Percentiles rank a stretch among this genome's conserved stretches.
Evolutionary conservation across 2,797 vertebrate genomes (phyloP).

Genomic region (Setipinna tenuifilis): DNA sequence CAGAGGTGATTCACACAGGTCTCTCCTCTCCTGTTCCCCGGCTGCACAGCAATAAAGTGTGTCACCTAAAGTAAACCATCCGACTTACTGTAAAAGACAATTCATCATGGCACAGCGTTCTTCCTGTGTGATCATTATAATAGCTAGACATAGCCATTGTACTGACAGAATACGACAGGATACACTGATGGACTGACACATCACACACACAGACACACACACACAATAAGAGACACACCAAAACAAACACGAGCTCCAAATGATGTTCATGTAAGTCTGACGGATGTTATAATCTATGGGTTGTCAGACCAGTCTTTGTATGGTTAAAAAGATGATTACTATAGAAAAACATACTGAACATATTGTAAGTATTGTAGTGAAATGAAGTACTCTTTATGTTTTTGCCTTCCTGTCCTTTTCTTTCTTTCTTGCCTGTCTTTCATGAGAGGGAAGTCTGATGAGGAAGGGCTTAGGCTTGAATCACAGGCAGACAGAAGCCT

Average conservation of each 20-base stretch:
- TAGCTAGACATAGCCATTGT: background rate
- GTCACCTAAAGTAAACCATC: background rate
- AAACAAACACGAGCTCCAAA: too few relatives aligned
- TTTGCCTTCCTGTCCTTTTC: too few relatives aligned
- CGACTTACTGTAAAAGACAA: slow-evolving; percentile 13
- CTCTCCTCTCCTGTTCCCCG: background rate
- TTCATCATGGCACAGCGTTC: background rate
- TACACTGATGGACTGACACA: background rate
- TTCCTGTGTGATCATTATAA: background rate
- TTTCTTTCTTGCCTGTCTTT: too few relatives aligned
- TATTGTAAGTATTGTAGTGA: too few relatives aligned
- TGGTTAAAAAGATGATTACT: too few relatives aligned
- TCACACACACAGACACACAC: too few relatives aligned
- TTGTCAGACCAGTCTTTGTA: too few relatives aligned
- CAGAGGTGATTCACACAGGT: slow-evolving; percentile 2
- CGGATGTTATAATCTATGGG: too few relatives aligned
- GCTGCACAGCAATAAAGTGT: background rate
- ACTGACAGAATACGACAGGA: background rate
- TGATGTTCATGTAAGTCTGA: too few relatives aligned
- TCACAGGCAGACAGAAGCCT: slow-evolving; percentile 37
- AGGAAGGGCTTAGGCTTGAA: slow-evolving; percentile 15
- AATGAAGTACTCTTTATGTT: too few relatives aligned
- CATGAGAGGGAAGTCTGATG: background rate
- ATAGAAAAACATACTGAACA: too few relatives aligned
- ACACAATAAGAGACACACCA: too few relatives aligned